Percentiles rank a stretch among this genome's conserved stretches.
phyloP scores from a whole-genome alignment of 2,113 vertebrate species.

The Spermophilus dauricus region DNA sequence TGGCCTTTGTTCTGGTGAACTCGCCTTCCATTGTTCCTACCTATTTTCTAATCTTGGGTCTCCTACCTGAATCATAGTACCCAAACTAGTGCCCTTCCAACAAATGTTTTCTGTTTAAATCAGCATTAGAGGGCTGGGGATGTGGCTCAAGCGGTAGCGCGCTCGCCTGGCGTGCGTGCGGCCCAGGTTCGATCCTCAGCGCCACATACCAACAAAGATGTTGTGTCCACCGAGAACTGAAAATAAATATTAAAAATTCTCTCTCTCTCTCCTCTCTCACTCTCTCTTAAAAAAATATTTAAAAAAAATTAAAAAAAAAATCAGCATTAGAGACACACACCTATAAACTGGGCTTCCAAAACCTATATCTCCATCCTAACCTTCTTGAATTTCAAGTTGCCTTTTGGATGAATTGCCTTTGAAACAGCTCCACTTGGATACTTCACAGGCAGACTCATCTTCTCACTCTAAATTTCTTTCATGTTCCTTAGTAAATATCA shows the following conservation, averaged over 20 bases:
- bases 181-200: too few species aligned
- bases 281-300: too few species aligned
- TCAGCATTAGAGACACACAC: neutral
- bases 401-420: neutral
- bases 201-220: too few species aligned
- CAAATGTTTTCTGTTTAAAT: neutral
- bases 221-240: too few species aligned
- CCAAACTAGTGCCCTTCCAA: neutral
- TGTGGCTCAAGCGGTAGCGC: too few species aligned
- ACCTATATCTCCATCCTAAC: neutral
- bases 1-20: neutral
- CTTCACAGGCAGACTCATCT: neutral
- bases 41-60: neutral
- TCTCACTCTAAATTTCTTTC: neutral
- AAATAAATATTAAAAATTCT: too few species aligned
- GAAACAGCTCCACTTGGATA: neutral
- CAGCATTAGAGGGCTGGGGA: neutral
- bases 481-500: neutral
- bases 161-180: too few species aligned
- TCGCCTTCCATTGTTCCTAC: neutral
- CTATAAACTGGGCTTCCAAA: neutral
- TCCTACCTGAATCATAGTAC: neutral
- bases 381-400: neutral
- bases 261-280: too few species aligned
- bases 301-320: too few species aligned